Conservation (phyloP, 2,888 invertebrate genomes). For the Thera britannica region DNA sequence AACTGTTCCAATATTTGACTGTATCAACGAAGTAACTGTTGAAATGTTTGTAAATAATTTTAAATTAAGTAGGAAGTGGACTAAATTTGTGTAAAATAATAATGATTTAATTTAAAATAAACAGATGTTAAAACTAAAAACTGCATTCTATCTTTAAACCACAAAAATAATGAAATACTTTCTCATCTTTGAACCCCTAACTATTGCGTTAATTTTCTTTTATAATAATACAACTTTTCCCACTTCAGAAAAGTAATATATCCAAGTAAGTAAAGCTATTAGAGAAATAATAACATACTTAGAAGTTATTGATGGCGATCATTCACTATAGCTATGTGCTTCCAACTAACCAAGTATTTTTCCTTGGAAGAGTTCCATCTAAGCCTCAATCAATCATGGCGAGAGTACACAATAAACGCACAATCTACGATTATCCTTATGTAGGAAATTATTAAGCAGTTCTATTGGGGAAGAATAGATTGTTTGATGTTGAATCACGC, state of each 20-base stretch:
- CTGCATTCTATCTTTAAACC: slow-evolving; percentile 1
- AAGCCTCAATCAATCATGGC: slow-evolving; percentile 74
- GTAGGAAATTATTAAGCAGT: slow-evolving; percentile 67
- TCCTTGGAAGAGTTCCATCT: slow-evolving; percentile 67
- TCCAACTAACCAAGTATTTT: slow-evolving; percentile 62
- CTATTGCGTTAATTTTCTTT: neutral
- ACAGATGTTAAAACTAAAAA: slow-evolving; percentile 37
- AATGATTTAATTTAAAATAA: slow-evolving; percentile 38
- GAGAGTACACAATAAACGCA: slow-evolving; percentile 71
- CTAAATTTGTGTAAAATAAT: slow-evolving; percentile 20
- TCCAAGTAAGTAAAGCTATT: slow-evolving; percentile 40
- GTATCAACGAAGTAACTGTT: slow-evolving; percentile 42
- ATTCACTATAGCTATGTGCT: slow-evolving; percentile 46
- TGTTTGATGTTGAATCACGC: slow-evolving; percentile 39
- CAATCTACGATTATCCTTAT: slow-evolving; percentile 67
- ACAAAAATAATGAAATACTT: neutral
- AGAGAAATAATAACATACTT: slow-evolving; percentile 52
- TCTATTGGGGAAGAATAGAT: slow-evolving; percentile 58
- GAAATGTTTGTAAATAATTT: slow-evolving; percentile 34
- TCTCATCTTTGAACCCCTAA: neutral
- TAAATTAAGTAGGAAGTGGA: slow-evolving; percentile 25
- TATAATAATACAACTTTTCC: slow-evolving; percentile 10
- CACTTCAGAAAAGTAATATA: slow-evolving; percentile 15
- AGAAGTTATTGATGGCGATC: slow-evolving; percentile 51
- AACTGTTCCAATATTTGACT: slow-evolving; percentile 27